phyloP scores from a whole-genome alignment of 2,113 vertebrate species.

The Cyanistes caeruleus region DNA sequence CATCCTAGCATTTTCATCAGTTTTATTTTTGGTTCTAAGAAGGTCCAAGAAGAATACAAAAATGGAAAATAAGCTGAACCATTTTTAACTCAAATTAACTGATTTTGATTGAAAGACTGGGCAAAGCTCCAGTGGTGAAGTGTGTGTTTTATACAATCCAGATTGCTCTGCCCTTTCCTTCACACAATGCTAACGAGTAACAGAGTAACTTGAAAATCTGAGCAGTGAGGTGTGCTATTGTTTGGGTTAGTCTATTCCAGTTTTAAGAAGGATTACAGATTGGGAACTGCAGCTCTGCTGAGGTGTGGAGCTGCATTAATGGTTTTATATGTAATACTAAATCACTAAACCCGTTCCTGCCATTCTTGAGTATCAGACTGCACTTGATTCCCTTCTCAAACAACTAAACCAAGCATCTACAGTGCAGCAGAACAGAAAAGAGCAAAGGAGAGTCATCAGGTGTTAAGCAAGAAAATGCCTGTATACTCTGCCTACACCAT shows the following conservation, averaged over 20 bases:
- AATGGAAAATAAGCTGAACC: background rate
- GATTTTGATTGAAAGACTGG: background rate
- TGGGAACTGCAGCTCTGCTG: background rate
- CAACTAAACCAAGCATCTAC: background rate
- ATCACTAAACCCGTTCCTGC: background rate
- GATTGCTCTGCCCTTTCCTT: conserved; percentile 17
- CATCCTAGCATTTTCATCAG: background rate
- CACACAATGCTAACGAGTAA: conserved; percentile 9
- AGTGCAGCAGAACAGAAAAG: background rate
- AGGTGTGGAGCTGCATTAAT: conserved; percentile 33
- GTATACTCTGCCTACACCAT: background rate
- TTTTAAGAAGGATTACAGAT: background rate
- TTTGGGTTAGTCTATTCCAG: conserved; percentile 14
- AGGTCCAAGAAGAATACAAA: background rate
- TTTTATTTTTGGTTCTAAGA: background rate
- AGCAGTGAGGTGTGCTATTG: background rate
- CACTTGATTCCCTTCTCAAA: conserved; percentile 6
- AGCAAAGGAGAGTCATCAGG: background rate
- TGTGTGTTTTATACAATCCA: background rate
- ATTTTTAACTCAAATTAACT: background rate
- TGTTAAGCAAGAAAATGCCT: background rate
- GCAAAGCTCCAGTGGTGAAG: background rate
- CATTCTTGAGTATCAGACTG: background rate
- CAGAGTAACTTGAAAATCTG: conserved; percentile 8
- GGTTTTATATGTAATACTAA: background rate